Percentiles rank a stretch among this genome's conserved stretches.
Evolutionary conservation across 2,113 vertebrate genomes (phyloP).

Genomic region (Ciconia boyciana): DNA sequence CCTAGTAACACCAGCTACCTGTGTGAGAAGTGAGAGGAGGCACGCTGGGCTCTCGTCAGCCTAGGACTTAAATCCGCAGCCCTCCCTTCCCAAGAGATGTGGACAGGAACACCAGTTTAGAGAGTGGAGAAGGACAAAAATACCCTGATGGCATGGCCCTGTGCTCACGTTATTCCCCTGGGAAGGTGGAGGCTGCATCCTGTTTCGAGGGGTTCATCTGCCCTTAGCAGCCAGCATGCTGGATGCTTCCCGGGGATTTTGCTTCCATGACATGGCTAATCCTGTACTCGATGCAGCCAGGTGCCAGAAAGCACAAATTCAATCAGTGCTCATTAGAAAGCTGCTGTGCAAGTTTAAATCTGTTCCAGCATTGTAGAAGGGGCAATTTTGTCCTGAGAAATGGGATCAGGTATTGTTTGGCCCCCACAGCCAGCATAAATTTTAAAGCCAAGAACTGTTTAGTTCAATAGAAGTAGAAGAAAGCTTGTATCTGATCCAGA

Average conservation of each 20-base stretch:
- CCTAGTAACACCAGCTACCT: neutral
- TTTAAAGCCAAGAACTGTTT: neutral
- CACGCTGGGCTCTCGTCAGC: neutral
- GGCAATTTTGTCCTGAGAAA: neutral
- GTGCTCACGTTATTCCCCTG: neutral
- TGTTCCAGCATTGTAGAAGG: neutral
- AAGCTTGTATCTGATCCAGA: neutral
- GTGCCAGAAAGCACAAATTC: neutral
- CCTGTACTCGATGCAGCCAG: accelerated
- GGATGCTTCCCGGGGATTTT: neutral
- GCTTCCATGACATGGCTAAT: neutral
- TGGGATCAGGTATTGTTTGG: neutral
- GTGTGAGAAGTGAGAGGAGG: neutral
- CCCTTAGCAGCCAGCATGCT: neutral
- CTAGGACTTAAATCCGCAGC: neutral
- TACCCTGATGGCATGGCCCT: neutral
- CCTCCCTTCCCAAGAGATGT: neutral
- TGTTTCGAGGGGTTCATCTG: neutral
- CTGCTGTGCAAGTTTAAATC: neutral
- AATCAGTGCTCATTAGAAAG: neutral
- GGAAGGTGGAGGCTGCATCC: neutral
- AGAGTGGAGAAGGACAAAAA: neutral
- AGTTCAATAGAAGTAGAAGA: neutral
- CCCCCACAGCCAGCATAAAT: neutral
- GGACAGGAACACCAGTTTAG: neutral